A percentile compares a stretch with the other conserved stretches of the same genome.
These are phyloP conservation scores for Ormyrus thymus DNA, from an alignment of 2,888 invertebrate species.

Conservation along the genomic window DNA sequence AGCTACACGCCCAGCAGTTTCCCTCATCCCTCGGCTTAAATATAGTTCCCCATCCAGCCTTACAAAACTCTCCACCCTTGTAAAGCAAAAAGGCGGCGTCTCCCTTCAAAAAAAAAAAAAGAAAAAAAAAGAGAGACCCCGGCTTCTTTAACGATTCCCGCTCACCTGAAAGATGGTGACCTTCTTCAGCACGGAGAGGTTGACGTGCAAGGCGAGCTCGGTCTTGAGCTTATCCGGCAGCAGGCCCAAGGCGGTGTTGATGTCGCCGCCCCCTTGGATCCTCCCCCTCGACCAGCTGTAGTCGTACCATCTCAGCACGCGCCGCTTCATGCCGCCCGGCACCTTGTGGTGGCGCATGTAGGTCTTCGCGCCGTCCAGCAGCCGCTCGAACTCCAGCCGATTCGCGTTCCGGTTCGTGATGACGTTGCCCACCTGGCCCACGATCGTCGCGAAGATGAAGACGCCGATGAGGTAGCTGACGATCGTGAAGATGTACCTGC, in stretches of 20 bases:
- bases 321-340: slow-evolving; percentile 95
- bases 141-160: not conserved
- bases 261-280: slow-evolving; percentile 96
- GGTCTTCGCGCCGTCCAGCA: slow-evolving; percentile 96
- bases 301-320: slow-evolving; percentile 97
- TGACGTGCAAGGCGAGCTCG: slow-evolving; percentile 95
- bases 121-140: not conserved
- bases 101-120: too few species aligned
- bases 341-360: slow-evolving; percentile 99
- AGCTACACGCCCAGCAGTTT: too few species aligned
- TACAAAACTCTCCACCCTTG: too few species aligned
- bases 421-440: slow-evolving; percentile 98
- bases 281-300: slow-evolving; percentile 98
- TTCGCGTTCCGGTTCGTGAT: slow-evolving; percentile 98
- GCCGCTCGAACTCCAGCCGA: slow-evolving; percentile 93
- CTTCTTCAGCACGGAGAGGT: slow-evolving; percentile 95
- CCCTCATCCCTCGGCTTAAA: too few species aligned
- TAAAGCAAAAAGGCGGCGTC: too few species aligned
- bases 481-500: slow-evolving; percentile 96
- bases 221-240: slow-evolving; percentile 97
- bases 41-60: too few species aligned
- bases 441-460: slow-evolving; percentile 98
- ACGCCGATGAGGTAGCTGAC: slow-evolving; percentile 97
- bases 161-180: slow-evolving; percentile 87
- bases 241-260: slow-evolving; percentile 94